A percentile compares a stretch with the other conserved stretches of the same genome.
phyloP scores from a whole-genome alignment of 2,113 vertebrate genomes.

The Plecturocebus donacophilus region DNA sequence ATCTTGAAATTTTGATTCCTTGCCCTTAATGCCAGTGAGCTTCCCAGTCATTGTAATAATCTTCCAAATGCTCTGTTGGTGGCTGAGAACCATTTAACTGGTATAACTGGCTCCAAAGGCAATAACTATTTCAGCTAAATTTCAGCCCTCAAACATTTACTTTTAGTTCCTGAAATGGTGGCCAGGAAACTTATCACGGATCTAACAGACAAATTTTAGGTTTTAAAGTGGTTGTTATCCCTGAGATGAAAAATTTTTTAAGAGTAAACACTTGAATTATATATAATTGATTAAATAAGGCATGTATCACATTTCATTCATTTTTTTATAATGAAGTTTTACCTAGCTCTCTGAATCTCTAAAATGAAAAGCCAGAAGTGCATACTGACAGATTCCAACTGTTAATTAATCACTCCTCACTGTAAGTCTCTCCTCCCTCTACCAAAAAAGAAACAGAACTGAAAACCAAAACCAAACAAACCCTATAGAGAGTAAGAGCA shows the following conservation, averaged over 20 bases:
- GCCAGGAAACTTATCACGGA: background rate
- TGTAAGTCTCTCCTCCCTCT: background rate
- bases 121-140: background rate
- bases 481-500: background rate
- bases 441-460: background rate
- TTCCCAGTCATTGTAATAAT: background rate
- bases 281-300: background rate
- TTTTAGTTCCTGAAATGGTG: background rate
- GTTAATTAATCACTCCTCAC: background rate
- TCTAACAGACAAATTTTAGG: background rate
- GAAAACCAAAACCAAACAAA: background rate
- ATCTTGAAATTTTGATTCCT: background rate
- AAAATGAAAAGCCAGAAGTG: background rate
- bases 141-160: background rate
- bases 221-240: background rate
- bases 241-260: background rate
- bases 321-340: background rate
- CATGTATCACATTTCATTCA: background rate
- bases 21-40: background rate
- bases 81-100: background rate
- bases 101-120: background rate
- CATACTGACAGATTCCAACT: background rate
- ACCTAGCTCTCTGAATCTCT: background rate
- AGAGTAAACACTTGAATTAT: background rate
- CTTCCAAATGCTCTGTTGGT: background rate